Base-by-base conservation (phyloP, 2,888 invertebrate genomes). In the Sepiola atlantica region DNA sequence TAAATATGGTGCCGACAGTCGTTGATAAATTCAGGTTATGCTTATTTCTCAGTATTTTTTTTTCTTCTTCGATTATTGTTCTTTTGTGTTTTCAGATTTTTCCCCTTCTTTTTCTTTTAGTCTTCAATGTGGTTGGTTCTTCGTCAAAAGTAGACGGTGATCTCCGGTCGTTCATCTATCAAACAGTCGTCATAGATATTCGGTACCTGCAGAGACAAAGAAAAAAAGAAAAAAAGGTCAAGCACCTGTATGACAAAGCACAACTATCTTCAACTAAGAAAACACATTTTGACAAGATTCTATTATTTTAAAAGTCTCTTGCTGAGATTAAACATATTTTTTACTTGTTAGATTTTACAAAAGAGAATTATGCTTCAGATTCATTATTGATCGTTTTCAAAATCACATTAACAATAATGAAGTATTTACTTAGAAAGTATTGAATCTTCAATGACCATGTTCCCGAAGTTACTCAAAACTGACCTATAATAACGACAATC, bases 61-160 rank as follows among this genome's bases (percentile, higher is more conserved):
- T 77, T 28, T 77, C 28, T 77, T 24, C 10, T n/a, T 45, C 45
- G 2, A 45, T 4, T 45, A 45, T 45, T 45, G 45, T 45, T 8
- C 16, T n/a, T 77, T 57, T 57, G n/a, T 77, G n/a, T 16, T 77
- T 77, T n/a, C 77, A 12, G n/a, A 32, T n/a, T 32, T 77, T n/a
- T 77, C n/a, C 32, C n/a, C 77, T 12, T 77, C 4, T n/a, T 32
- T 77, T n/a, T 77, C 77, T n/a, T n/a, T 77, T 2, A 77, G 77
- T 77, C 77, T 77, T 77, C n/a, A n/a, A 77, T 77, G 32, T 45
- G 45, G 45, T 32, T 32, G 14, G n/a, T 77, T 16, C n/a, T 91
- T 90, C 8, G 32, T 95, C 94, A 96, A 94, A 96, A 96, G 94
- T 96, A 96, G 32, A 96, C 96, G n/a, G 96, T 96, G 20, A 96